Conservation (phyloP, 2,797 vertebrate species). For the Lepilemur septentrionalis region DNA sequence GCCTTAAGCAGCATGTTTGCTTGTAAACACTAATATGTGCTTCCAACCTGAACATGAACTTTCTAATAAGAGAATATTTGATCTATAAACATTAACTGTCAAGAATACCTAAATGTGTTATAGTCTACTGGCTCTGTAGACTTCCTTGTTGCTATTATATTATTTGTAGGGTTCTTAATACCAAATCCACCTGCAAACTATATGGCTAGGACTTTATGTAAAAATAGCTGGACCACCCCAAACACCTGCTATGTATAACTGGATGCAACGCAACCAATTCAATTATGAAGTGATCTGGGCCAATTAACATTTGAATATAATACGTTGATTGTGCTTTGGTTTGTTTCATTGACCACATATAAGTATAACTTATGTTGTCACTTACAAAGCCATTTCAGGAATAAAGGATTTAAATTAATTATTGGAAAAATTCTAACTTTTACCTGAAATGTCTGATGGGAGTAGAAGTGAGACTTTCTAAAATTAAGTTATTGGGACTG, state of each 20-base stretch:
- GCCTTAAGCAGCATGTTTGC: background rate
- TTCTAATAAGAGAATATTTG: background rate
- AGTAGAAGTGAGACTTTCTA: slow-evolving; percentile 16
- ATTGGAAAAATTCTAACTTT: background rate
- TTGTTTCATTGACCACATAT: background rate
- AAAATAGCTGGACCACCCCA: background rate
- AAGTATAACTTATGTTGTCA: background rate
- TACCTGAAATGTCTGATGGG: background rate
- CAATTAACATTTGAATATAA: background rate
- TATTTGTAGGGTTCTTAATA: background rate
- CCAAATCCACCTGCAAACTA: background rate
- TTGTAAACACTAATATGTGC: background rate
- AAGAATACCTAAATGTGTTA: background rate
- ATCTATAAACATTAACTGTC: background rate
- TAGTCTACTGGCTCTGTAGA: background rate
- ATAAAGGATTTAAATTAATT: background rate
- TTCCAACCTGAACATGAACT: background rate
- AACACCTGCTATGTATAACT: background rate
- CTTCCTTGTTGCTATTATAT: background rate
- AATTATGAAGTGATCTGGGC: background rate
- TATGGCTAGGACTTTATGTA: background rate
- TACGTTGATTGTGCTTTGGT: background rate
- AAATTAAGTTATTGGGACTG: slow-evolving; percentile 25
- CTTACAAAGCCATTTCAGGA: background rate
- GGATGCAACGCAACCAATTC: background rate